These are phyloP conservation scores for Temnothorax nylanderi DNA, from an alignment of 1,140 invertebrate genomes.

Conservation along the genomic window DNA sequence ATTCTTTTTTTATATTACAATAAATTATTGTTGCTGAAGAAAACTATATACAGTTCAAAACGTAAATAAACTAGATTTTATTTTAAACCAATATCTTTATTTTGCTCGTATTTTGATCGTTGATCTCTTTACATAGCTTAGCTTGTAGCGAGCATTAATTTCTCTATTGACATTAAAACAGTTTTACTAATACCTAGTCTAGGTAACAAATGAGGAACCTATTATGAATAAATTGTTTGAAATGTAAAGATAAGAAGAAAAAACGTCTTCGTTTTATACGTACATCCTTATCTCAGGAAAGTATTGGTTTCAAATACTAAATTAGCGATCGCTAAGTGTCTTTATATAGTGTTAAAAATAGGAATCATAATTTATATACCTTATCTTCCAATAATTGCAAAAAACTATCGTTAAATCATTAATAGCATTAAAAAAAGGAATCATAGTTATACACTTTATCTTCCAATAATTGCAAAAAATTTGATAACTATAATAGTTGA, in stretches of 20 bases:
- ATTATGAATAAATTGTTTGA: neutral
- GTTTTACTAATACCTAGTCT: neutral
- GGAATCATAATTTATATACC: neutral
- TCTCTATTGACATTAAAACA: neutral
- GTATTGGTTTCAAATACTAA: neutral
- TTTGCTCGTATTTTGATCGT: no score
- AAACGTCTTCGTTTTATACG: neutral
- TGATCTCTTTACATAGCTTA: no score
- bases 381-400: no score
- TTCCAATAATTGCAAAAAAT: neutral
- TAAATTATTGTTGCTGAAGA: no score
- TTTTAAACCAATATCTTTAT: no score
- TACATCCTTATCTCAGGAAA: neutral
- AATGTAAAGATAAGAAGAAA: neutral
- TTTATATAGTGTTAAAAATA: neutral
- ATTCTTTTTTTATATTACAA: no score
- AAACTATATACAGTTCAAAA: no score
- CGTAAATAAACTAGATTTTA: no score
- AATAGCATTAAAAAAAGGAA: no score
- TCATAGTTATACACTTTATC: neutral
- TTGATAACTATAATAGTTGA: neutral
- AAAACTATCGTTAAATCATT: no score
- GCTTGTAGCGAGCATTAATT: no score
- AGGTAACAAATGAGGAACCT: neutral
- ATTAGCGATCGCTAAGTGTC: neutral